Evolutionary conservation across 2,888 invertebrate species (phyloP), one percentile per base, ranked within the genome.

Genomic region (Strigamia crassipes): DNA sequence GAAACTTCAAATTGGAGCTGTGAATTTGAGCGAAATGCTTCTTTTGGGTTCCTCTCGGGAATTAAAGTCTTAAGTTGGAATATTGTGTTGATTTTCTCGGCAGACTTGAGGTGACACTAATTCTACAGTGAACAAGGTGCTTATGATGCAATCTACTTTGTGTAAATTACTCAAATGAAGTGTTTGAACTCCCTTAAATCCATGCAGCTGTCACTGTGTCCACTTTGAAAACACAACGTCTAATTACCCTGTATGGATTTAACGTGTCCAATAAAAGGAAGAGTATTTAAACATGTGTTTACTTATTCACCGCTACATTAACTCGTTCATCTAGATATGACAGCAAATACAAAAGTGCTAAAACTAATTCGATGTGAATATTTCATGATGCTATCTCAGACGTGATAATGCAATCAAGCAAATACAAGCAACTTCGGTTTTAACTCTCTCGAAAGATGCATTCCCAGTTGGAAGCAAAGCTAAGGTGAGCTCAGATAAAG

Each of bases 71-170:
- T 66, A 66, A 66, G 66, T 23, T 15, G 12, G 66, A 66, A 66
- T 66, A 66, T 66, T 66, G 66, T 66, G 66, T 66, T 66, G 66
- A 66, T 66, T 66, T 66, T 66, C 66, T 66, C 66, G 27, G 9
- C 66, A 66, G 66, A 23, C 66, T 66, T 66, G 66, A 66, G 66
- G 66, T 66, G 66, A 66, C 66, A 66, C 66, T 66, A 66, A 66
- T 66, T 66, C 66, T 66, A 27, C 23, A 15, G 23, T 6, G 13
- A 66, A 66, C 66, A 66, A 66, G 66, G 66, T 66, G 66, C 66
- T 66, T 66, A 66, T 66, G 66, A 66, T 66, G 66, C 66, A 66
- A 66, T 66, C 66, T 66, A 66, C 27, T 66, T 66, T 66, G 66
- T 66, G 66, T 66, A 66, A 66, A 66, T 66, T 66, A 23, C 66